Evolutionary conservation across 2,888 invertebrate species (phyloP), one percentile per base, ranked within the genome.

Genomic region (Neelides folsomi): DNA sequence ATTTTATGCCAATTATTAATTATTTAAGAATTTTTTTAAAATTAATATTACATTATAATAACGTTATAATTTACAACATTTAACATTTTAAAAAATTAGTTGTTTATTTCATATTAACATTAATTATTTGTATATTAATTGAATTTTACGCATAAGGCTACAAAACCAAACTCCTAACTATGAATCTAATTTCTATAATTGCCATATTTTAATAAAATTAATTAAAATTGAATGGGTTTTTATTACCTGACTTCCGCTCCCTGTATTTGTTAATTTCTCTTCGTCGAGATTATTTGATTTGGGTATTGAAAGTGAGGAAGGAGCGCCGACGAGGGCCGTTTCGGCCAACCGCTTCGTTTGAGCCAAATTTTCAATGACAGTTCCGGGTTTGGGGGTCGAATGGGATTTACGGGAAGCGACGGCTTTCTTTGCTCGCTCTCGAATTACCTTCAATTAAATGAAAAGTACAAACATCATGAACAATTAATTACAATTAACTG

Each of bases 361-460:
- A 47, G 86, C 85, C 58, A 89, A 80, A 70, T 90, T 90, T 71
- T 89, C 89, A 73, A 89, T 89, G 66, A 89, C 86, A 66, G 85
- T 54, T 84, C 82, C 37, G 39, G 58, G 61, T 27, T 48, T 47
- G 38, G 45, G 35, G n/a, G 40, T 49, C 35, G 81, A 76, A 54
- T 80, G 70, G 60, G 86, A 80, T 13, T 87, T 84, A 68, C 84
- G 80, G 50, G 83, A 84, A 49, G 86, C 82, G 62, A 81, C 77
- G 65, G 84, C 82, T 68, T 86, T 88, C 69, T 81, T 81, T 49
- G 88, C 89, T 68, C 90, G 78, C 65, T 79, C 83, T 67, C 86
- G 80, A 71, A 90, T 77, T 54, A 87, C 89, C 89, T 89, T 27
- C 27, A 27, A 27, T 7, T 27, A 5, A 27, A 27, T 27, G 3